Evolutionary conservation across 2,113 vertebrate genomes (phyloP), one percentile per base, ranked within the genome.

Genomic region (Chlorodrepanis virens): DNA sequence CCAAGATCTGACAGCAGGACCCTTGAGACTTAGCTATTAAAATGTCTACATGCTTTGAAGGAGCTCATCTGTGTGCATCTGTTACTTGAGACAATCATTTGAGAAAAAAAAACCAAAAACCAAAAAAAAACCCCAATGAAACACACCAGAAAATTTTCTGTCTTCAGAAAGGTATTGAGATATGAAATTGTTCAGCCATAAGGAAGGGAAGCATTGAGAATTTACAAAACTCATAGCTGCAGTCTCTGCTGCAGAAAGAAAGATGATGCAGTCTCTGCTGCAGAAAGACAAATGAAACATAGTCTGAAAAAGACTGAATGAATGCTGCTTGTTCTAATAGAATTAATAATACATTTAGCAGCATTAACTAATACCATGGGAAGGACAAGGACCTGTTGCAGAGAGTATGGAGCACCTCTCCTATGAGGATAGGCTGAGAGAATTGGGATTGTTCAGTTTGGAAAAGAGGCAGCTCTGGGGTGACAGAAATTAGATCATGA

Each of bases 51-150:
- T 0, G 2, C 8, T 69, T 80, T 60, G 74, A 68, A 72, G 21
- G 8, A 90, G 11, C 4, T 92, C 8, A 39, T 50, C 54, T 84
- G 22, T 45, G 5, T 65, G 4, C 17, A 52, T 67, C 25, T 78
- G 19, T 75, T 82, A 50, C 21, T 59, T 64, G 18, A 74, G 47
- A 35, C 18, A 86, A 88, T 35, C 4, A 40, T 69, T 56, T 47
- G 6, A 17, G 11, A 1, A 20, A 31, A 53, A 20, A 27, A 2
- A 7, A 1, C 9, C 52, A 17, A 29, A 47, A 47, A 47, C 10
- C 5, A 27, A 49, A 49, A 49, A 15, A 28, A 52, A 52, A 16
- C 2, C 42, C 44, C 14, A 29, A 28, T 9, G 21, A 69, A 70
- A 60, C 14, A 19, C 3, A 18, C 8, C 2, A 42, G 20, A 15